phyloP scores from a whole-genome alignment of 2,888 invertebrate genomes.

The Meliscaeva auricollis region DNA sequence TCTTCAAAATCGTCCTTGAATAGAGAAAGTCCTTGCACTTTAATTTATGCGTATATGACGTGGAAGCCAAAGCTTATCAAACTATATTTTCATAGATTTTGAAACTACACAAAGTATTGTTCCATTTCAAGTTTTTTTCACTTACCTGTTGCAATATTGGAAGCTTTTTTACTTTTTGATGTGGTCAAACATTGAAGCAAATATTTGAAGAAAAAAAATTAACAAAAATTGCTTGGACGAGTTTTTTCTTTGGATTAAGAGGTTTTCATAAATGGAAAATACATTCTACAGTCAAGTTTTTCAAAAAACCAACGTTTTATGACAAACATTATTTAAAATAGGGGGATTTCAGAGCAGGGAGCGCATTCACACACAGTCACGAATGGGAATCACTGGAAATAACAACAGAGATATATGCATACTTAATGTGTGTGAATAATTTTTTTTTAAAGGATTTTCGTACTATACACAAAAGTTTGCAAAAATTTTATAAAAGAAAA shows the following conservation, averaged over 20 bases:
- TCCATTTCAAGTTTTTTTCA: slow-evolving; percentile 41
- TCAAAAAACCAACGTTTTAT: slow-evolving; percentile 61
- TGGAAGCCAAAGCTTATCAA: slow-evolving; percentile 48
- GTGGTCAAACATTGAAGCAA: slow-evolving; percentile 51
- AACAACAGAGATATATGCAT: slow-evolving; percentile 62
- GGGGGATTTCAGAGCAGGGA: slow-evolving; percentile 39
- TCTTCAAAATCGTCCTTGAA: slow-evolving; percentile 70
- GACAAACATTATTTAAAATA: slow-evolving; percentile 62
- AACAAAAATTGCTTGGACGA: slow-evolving; percentile 45
- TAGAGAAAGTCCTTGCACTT: slow-evolving; percentile 65
- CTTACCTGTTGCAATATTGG: slow-evolving; percentile 73
- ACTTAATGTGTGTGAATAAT: slow-evolving; percentile 44
- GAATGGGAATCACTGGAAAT: slow-evolving; percentile 73
- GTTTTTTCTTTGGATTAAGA: slow-evolving; percentile 59
- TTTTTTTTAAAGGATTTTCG: slow-evolving; percentile 33
- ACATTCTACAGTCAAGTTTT: slow-evolving; percentile 67
- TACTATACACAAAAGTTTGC: slow-evolving; percentile 59
- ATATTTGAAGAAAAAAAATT: slow-evolving; percentile 22
- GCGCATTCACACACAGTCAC: slow-evolving; percentile 74
- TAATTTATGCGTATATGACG: slow-evolving; percentile 54
- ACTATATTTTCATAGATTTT: slow-evolving; percentile 39
- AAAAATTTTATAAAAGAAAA: slow-evolving; percentile 45
- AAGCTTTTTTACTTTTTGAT: slow-evolving; percentile 63
- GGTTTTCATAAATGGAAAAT: slow-evolving; percentile 69
- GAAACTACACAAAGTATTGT: slow-evolving; percentile 50